Evolutionary conservation across 2,888 invertebrate genomes (phyloP), one percentile per base, ranked within the genome.

Genomic region (Podotricha telesiphe): DNA sequence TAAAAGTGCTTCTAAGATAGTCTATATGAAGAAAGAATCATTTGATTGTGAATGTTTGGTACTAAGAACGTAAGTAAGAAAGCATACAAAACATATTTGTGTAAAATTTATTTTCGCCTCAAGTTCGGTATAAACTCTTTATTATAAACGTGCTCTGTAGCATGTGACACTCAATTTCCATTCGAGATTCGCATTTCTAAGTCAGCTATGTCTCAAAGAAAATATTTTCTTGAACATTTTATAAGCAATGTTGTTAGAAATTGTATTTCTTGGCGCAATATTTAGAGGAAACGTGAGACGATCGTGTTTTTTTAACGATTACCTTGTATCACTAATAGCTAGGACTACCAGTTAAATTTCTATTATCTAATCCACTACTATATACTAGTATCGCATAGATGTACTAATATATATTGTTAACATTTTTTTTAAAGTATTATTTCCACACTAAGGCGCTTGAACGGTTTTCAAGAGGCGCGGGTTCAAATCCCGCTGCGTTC

Each of bases 161-260:
- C 17, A 55, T 55, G 55, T 55, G 34, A 55, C 53, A 55, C 34
- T 37, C 55, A 55, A 34, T 37, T 55, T 55, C 34, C 55, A 55
- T 55, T 55, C n/a, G 55, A 5, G 55, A 10, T 55, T 34, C 53
- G 4, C 53, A 34, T 55, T 55, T 34, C 53, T 3, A 34, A 55
- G 53, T 34, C 53, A 55, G 53, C 28, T n/a, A 34, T 53, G 53
- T n/a, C 17, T 37, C 17, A 55, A 55, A 55, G 55, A 55, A 55
- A 55, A 55, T 55, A 37, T 55, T 37, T 55, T 55, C 17, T 55
- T 55, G 13, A 2, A 17, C 34, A 55, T 37, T 17, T 34, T 17
- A 34, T n/a, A 17, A 37, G 34, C 17, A 6, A 37, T n/a, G 3
- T 37, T 55, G 17, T 17, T 37, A 55, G 34, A 55, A 55, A 37